Conservation (phyloP, 1,140 invertebrate genomes). For the Colletes gigas region DNA sequence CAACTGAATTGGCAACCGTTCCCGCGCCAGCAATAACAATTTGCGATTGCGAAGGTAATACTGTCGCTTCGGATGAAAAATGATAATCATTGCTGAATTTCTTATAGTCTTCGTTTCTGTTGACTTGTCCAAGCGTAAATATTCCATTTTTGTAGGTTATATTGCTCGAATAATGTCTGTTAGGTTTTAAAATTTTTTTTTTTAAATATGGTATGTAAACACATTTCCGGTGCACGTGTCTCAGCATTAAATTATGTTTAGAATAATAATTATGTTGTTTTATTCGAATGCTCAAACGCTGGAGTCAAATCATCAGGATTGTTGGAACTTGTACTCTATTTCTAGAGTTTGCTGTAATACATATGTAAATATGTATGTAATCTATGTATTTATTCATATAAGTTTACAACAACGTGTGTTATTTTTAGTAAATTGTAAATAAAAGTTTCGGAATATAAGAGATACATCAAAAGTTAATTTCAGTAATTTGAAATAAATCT, state of each 20-base stretch:
- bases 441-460: neutral
- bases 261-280: neutral
- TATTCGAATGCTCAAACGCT: neutral
- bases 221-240: slow-evolving; percentile 42
- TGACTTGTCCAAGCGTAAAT: no score
- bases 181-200: slow-evolving; percentile 23
- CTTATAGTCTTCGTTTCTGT: neutral
- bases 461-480: neutral
- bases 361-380: no score
- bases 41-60: slow-evolving; percentile 79
- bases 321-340: neutral
- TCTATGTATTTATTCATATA: no score
- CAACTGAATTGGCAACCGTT: slow-evolving; percentile 85
- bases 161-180: slow-evolving; percentile 2
- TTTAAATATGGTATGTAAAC: slow-evolving; percentile 14
- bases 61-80: slow-evolving; percentile 7
- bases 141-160: slow-evolving; percentile 51
- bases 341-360: slow-evolving; percentile 14
- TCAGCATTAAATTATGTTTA: slow-evolving; percentile 44
- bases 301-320: neutral
- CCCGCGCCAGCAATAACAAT: slow-evolving; percentile 87
- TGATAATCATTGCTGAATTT: neutral
- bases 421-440: neutral
- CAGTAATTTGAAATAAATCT: no score
- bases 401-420: neutral